Conservation (phyloP, 2,113 vertebrate genomes). For the Poeciliopsis occidentalis region DNA sequence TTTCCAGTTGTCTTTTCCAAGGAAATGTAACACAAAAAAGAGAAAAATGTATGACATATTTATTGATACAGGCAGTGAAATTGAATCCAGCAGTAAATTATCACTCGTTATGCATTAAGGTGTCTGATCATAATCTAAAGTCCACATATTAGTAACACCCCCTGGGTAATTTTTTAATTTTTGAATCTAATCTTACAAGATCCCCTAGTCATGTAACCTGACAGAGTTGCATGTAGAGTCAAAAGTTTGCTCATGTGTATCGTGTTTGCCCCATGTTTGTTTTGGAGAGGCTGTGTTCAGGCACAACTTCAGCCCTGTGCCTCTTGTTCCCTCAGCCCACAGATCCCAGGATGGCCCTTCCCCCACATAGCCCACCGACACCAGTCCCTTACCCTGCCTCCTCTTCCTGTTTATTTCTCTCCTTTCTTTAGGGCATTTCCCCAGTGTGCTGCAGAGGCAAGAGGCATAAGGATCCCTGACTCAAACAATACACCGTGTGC, state of each 20-base stretch:
- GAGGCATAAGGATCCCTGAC: constrained; percentile 43
- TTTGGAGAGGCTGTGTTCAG: constrained; percentile 59
- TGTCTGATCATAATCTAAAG: neutral
- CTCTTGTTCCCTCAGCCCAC: constrained; percentile 40
- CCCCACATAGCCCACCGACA: constrained; percentile 32
- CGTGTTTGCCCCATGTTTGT: constrained; percentile 60
- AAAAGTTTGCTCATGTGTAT: constrained; percentile 48
- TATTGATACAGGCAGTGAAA: neutral
- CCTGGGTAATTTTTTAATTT: neutral
- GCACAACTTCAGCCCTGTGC: constrained; percentile 34
- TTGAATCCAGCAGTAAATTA: neutral
- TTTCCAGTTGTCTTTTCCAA: too few species aligned
- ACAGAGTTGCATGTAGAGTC: constrained; percentile 28
- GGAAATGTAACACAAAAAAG: too few species aligned
- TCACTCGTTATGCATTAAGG: neutral
- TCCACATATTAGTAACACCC: constrained; percentile 3
- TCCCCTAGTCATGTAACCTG: neutral
- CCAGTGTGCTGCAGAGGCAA: constrained; percentile 38
- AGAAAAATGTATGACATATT: too few species aligned
- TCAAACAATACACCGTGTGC: constrained; percentile 46
- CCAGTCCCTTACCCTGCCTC: constrained; percentile 50
- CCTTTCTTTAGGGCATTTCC: constrained; percentile 52
- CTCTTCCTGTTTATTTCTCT: constrained; percentile 79
- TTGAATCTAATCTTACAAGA: neutral
- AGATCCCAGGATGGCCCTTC: constrained; percentile 62